Evolutionary conservation across 2,797 vertebrate species (phyloP), one percentile per base, ranked within the genome.

Genomic region (Xiphorhynchus erythropygius): DNA sequence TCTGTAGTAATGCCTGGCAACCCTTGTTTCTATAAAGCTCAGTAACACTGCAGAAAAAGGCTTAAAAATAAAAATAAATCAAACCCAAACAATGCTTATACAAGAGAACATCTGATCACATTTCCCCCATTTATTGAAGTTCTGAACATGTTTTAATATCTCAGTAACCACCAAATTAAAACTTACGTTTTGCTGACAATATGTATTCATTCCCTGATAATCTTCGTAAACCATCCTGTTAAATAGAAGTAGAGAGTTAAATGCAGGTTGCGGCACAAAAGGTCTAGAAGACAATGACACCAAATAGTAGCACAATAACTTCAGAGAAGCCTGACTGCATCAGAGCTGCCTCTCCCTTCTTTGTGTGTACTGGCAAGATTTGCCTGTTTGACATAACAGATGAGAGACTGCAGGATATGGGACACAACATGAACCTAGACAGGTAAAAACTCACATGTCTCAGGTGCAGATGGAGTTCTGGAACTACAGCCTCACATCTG

Each of bases 121-220:
- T 37, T 46, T 53, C 32, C 47, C 35, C 64, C 7, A 4, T 62
- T 90, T 78, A 14, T 84, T 74, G 78, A 55, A 62, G 42, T 44
- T 60, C 42, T 94, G 47, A 73, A 42, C 39, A 18, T 59, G 10
- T 49, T 69, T 84, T 76, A 56, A 17, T 37, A 63, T 13, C 17
- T 56, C 41, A 53, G 53, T 59, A 94, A 67, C 22, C 9, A 13
- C 33, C 24, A 84, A 94, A 89, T 33, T 16, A 47, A 80, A 78
- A 97, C 99, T 99, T 98, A 99, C 99, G 98, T 98, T 99, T 99
- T 84, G 99, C 97, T 84, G 99, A 96, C 87, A 99, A 97, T 96
- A 99, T 98, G 97, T 99, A 99, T 91, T 99, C 99, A 2, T 99
- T 99, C 97, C 99, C 99, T 64, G 99, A 99, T 92, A 99, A 97